A percentile compares a stretch with the other conserved stretches of the same genome.
Conservation (phyloP, 1,140 invertebrate genomes). For the Rhizoglyphus robini region DNA sequence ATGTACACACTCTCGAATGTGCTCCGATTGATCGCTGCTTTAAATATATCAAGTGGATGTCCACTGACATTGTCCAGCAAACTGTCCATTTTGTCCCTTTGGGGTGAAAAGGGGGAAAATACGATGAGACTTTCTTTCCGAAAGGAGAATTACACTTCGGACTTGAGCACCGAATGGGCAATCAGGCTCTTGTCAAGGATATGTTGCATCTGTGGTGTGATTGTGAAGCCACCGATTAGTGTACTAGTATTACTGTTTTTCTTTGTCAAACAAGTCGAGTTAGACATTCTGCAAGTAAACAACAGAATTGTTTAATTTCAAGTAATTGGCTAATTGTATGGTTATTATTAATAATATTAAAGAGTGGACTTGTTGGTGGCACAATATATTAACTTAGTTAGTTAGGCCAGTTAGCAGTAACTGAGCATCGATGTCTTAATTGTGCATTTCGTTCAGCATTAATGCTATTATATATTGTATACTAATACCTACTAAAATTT, state of each 20-base stretch:
- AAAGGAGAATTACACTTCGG: conserved; percentile 50
- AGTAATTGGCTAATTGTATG: neutral
- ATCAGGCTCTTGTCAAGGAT: conserved; percentile 41
- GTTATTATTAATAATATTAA: neutral
- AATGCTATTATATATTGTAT: too few species aligned
- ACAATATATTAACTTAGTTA: too few species aligned
- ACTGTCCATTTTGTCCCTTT: neutral
- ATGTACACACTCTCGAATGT: neutral
- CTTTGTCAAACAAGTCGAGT: neutral
- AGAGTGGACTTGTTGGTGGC: neutral
- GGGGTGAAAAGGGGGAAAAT: conserved; percentile 51
- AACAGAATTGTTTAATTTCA: neutral
- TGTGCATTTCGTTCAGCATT: neutral
- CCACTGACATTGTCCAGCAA: too few species aligned
- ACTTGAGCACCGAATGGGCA: conserved; percentile 46
- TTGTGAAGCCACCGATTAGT: too few species aligned
- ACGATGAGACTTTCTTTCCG: conserved; percentile 51
- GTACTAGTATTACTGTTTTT: too few species aligned
- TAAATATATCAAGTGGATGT: neutral
- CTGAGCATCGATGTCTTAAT: neutral
- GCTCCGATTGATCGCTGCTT: neutral
- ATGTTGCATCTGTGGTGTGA: conserved; percentile 33
- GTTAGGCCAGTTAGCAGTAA: neutral
- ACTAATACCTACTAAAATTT: too few species aligned
- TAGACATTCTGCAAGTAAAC: neutral